Conservation (phyloP, 2,113 vertebrate genomes). For the Oryzias celebensis region DNA sequence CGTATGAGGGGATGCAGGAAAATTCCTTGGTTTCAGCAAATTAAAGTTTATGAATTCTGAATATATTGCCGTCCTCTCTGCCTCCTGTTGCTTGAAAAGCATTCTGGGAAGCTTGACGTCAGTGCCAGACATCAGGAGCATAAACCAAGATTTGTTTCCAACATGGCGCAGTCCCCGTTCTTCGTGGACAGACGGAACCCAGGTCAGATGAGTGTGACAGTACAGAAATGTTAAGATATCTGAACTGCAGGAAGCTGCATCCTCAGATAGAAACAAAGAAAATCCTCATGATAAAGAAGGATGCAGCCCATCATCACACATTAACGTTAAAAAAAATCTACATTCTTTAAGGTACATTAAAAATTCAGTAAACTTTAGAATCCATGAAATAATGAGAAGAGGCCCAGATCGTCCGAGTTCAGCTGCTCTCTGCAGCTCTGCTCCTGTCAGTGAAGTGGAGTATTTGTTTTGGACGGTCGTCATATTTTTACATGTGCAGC, state of each 20-base stretch:
- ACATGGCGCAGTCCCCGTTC: conserved; percentile 38
- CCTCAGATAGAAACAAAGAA: too few relatives aligned
- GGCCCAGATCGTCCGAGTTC: conserved; percentile 30
- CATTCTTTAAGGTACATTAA: neutral
- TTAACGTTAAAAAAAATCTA: too few relatives aligned
- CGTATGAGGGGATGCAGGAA: conserved; percentile 26
- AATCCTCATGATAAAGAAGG: too few relatives aligned
- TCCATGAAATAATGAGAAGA: neutral
- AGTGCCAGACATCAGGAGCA: conserved; percentile 47
- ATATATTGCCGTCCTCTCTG: conserved; percentile 17
- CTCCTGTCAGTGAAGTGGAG: conserved; percentile 46
- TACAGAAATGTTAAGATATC: too few relatives aligned
- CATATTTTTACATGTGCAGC: conserved; percentile 75
- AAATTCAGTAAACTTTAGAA: conserved; percentile 26
- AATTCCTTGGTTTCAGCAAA: conserved; percentile 40
- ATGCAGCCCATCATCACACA: too few relatives aligned
- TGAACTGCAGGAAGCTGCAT: too few relatives aligned
- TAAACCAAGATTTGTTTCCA: conserved; percentile 46
- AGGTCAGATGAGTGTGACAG: neutral
- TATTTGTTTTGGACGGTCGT: conserved; percentile 73
- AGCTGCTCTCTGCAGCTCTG: conserved; percentile 45
- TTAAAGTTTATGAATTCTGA: conserved; percentile 58
- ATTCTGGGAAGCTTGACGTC: conserved; percentile 54
- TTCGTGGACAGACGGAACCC: conserved; percentile 44
- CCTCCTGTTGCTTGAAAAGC: conserved; percentile 40